Conservation (phyloP, 2,797 vertebrate genomes). For the Myiotriccus ornatus region DNA sequence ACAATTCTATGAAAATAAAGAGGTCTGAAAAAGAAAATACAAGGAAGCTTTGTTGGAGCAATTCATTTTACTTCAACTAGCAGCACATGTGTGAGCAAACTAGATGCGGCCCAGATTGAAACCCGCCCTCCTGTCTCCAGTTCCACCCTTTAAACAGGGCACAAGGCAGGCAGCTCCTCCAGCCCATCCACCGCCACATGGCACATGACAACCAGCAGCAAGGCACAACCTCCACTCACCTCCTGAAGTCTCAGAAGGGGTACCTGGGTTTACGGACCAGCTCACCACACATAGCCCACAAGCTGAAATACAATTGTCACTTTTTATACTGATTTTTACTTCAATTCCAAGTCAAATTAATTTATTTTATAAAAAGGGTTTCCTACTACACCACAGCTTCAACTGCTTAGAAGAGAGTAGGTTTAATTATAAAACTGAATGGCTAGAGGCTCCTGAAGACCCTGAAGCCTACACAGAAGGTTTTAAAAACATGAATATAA, state of each 20-base stretch:
- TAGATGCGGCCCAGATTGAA: not conserved
- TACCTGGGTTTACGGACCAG: rapidly evolving
- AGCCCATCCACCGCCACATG: rapidly evolving
- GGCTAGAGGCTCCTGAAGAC: not conserved
- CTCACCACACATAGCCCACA: not conserved
- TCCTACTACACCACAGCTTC: not conserved
- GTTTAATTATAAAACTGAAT: not conserved
- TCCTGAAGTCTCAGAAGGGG: not conserved
- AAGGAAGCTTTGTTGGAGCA: not conserved
- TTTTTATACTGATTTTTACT: not conserved
- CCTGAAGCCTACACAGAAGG: not conserved
- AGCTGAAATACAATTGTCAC: not conserved
- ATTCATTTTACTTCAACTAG: not conserved
- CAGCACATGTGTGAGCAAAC: not conserved
- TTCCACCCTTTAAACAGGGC: not conserved
- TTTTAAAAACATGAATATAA: not conserved
- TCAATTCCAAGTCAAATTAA: not conserved
- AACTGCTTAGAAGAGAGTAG: not conserved
- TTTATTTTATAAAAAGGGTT: not conserved
- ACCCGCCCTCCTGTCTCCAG: rapidly evolving
- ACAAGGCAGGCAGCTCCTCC: not conserved
- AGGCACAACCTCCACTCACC: not conserved
- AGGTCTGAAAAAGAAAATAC: not conserved
- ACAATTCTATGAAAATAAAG: not conserved
- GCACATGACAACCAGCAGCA: not conserved